These are phyloP conservation scores for Agonopterix subpropinquella DNA, from an alignment of 2,888 invertebrate genomes.

Conservation along the genomic window DNA sequence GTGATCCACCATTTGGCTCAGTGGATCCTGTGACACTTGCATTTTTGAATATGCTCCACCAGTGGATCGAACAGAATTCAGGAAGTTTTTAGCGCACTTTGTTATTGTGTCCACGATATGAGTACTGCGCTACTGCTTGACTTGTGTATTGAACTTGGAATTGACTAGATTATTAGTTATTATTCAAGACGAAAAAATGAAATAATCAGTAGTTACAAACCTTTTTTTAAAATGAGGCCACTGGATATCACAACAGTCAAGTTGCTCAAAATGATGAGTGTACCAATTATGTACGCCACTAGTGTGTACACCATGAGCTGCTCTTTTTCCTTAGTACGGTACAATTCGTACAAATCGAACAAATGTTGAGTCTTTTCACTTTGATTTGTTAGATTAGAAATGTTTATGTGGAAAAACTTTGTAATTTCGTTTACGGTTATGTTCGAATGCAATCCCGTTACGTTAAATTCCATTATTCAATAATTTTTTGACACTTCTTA, in stretches of 20 bases:
- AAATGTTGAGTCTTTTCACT: constrained; percentile 41
- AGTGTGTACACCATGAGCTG: constrained; percentile 67
- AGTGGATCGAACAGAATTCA: no score
- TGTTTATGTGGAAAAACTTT: constrained; percentile 34
- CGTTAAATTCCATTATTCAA: background rate
- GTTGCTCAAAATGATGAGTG: constrained; percentile 75
- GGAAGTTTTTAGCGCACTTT: no score
- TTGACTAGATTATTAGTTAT: background rate
- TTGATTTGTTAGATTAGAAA: constrained; percentile 33
- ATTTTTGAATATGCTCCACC: no score
- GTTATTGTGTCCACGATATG: no score
- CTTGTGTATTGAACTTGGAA: background rate
- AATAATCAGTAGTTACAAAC: constrained; percentile 42
- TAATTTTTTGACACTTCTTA: background rate
- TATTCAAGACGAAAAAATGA: background rate
- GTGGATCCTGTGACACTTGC: no score
- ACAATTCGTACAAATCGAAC: constrained; percentile 50
- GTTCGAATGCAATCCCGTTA: constrained; percentile 16
- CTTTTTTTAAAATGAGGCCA: constrained; percentile 77
- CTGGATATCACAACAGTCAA: constrained; percentile 79
- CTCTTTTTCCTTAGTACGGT: constrained; percentile 44
- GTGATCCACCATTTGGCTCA: no score
- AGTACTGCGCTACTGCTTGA: background rate
- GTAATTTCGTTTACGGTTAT: constrained; percentile 36
- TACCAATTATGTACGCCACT: constrained; percentile 72